phyloP scores from a whole-genome alignment of 2,797 vertebrate species.

The Nannoperca obscura region DNA sequence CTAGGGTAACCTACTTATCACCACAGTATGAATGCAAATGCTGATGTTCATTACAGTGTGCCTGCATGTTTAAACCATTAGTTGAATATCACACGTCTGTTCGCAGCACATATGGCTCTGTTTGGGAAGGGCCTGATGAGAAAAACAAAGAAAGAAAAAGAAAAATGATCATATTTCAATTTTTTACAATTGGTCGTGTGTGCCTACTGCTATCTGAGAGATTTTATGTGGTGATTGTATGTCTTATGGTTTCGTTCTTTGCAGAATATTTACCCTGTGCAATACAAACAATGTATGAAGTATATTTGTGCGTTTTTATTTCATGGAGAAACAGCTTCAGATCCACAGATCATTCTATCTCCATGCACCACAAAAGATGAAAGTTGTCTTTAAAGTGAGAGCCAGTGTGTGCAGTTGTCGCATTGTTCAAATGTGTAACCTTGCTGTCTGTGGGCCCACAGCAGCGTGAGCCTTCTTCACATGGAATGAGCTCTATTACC shows the following conservation, averaged over 20 bases:
- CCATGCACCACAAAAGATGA: slow-evolving; percentile 43
- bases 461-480: slow-evolving; percentile 57
- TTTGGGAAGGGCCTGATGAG: slow-evolving; percentile 21
- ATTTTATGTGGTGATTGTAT: slow-evolving; percentile 49
- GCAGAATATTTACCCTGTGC: slow-evolving; percentile 28
- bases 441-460: slow-evolving; percentile 59
- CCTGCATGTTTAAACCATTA: slow-evolving; percentile 76
- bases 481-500: slow-evolving; percentile 63
- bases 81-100: slow-evolving; percentile 61
- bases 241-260: slow-evolving; percentile 22
- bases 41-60: slow-evolving; percentile 73
- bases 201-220: neutral
- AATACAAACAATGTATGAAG: slow-evolving; percentile 29
- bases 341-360: slow-evolving; percentile 51
- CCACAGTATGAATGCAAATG: slow-evolving; percentile 75
- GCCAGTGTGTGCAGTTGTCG: slow-evolving; percentile 34
- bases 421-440: slow-evolving; percentile 63
- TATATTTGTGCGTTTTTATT: slow-evolving; percentile 36
- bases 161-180: slow-evolving; percentile 17
- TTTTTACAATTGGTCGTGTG: slow-evolving; percentile 24
- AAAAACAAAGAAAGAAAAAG: neutral
- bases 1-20: slow-evolving; percentile 82
- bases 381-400: slow-evolving; percentile 49
- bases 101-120: slow-evolving; percentile 36
- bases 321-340: slow-evolving; percentile 20